Evolutionary conservation across 2,113 vertebrate species (phyloP).

Genomic region (Bambusicola thoracicus): DNA sequence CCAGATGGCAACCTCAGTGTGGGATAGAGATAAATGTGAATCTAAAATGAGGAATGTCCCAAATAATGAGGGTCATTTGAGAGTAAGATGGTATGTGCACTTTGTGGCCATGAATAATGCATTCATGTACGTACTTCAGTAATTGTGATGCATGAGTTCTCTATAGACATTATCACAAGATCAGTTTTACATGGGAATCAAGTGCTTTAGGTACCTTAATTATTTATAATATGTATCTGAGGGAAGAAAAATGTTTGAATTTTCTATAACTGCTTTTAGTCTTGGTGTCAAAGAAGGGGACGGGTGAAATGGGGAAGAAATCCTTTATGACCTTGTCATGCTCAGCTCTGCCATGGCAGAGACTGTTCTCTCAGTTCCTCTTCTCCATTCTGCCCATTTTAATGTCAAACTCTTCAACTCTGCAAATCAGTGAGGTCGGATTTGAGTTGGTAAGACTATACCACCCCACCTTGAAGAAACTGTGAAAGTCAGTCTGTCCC

Average conservation of each 20-base stretch:
- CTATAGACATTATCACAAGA: slow-evolving; percentile 3
- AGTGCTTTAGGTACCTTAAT: slow-evolving; percentile 48
- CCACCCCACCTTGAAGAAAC: background rate
- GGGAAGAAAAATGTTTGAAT: slow-evolving; percentile 30
- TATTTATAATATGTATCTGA: slow-evolving; percentile 42
- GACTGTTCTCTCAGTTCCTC: background rate
- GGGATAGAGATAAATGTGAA: slow-evolving; percentile 64
- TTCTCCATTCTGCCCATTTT: background rate
- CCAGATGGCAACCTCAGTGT: slow-evolving; percentile 46
- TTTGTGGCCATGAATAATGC: slow-evolving; percentile 68
- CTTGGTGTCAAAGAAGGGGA: background rate
- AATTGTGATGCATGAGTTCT: slow-evolving; percentile 53
- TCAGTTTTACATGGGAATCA: slow-evolving; percentile 27
- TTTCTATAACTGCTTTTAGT: slow-evolving; percentile 12
- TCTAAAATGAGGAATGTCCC: slow-evolving; percentile 45
- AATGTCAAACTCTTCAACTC: background rate
- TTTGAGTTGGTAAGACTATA: background rate
- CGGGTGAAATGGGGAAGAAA: background rate
- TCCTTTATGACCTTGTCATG: background rate
- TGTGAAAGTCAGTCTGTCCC: background rate
- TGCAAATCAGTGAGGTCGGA: background rate
- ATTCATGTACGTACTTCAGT: slow-evolving; percentile 4
- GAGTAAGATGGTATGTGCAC: slow-evolving; percentile 21
- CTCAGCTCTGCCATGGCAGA: background rate
- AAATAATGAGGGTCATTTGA: slow-evolving; percentile 59